A percentile compares a stretch with the other conserved stretches of the same genome.
These are phyloP conservation scores for Phyllotreta striolata DNA, from an alignment of 2,888 invertebrate genomes.

Conservation along the genomic window DNA sequence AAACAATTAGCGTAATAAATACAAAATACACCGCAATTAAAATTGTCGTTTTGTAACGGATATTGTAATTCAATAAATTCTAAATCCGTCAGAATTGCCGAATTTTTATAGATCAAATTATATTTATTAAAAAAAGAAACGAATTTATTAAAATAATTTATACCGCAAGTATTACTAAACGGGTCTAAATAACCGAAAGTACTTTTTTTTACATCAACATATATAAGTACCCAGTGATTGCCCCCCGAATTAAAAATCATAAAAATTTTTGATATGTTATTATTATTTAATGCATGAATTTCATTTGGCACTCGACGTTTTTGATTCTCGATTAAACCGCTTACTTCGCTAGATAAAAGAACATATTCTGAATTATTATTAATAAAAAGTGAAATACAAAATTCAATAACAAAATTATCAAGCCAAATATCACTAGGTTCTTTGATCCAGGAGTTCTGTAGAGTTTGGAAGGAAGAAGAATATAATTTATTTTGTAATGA, in stretches of 20 bases:
- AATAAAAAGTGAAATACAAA: too few species aligned
- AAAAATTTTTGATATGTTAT: conserved; percentile 5
- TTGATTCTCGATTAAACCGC: too few species aligned
- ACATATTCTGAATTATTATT: too few species aligned
- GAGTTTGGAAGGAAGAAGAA: too few species aligned
- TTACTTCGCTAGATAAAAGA: too few species aligned
- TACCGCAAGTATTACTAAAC: conserved; percentile 9
- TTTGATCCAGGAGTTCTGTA: too few species aligned
- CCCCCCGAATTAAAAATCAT: conserved; percentile 13
- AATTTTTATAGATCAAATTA: too few species aligned
- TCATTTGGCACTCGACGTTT: too few species aligned
- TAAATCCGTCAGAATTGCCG: not conserved
- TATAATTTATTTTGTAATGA: not conserved
- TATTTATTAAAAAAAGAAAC: too few species aligned
- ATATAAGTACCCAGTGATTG: conserved; percentile 16
- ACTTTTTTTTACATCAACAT: conserved; percentile 13
- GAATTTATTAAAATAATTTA: conserved; percentile 3
- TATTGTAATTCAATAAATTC: not conserved
- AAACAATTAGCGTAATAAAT: conserved; percentile 18
- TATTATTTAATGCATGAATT: too few species aligned
- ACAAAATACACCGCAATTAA: conserved; percentile 21
- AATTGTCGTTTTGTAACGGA: conserved; percentile 14
- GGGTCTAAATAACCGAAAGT: conserved; percentile 14
- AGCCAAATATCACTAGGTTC: too few species aligned
- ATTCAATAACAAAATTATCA: too few species aligned